phyloP scores from a whole-genome alignment of 2,888 invertebrate species.

The Ryuthela nishihirai region DNA sequence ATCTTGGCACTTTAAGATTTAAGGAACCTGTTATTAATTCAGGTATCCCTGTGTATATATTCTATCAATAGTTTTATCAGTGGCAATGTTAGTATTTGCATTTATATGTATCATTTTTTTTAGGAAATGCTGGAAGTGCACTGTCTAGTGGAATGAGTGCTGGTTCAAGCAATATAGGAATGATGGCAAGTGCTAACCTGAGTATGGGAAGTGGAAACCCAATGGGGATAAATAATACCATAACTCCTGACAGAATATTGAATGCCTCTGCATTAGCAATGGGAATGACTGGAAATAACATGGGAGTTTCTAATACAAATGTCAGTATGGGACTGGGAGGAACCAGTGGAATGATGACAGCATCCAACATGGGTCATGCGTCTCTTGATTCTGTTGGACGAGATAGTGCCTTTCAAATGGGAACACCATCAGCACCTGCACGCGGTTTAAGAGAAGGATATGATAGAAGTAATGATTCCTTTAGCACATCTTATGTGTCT shows the following conservation, averaged over 20 bases:
- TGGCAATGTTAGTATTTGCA: too few species aligned
- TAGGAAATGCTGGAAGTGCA: slow-evolving; percentile 41
- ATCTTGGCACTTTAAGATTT: too few species aligned
- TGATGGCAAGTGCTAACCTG: slow-evolving; percentile 18
- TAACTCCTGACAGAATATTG: slow-evolving; percentile 30
- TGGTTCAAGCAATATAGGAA: slow-evolving; percentile 37
- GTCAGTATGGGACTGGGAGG: slow-evolving; percentile 25
- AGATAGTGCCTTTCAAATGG: slow-evolving; percentile 16
- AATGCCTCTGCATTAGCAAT: slow-evolving; percentile 40
- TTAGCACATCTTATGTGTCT: slow-evolving; percentile 14
- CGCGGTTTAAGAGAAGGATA: slow-evolving; percentile 24
- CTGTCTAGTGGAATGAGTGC: slow-evolving; percentile 36
- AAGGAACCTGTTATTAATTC: too few species aligned
- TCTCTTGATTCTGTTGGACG: slow-evolving; percentile 21
- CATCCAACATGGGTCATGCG: slow-evolving; percentile 22
- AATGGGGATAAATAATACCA: slow-evolving; percentile 40
- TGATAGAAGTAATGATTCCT: slow-evolving; percentile 28
- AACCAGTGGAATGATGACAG: slow-evolving; percentile 25
- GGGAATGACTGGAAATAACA: slow-evolving; percentile 24
- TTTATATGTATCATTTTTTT: too few species aligned
- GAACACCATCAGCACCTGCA: slow-evolving; percentile 7
- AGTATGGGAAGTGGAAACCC: slow-evolving; percentile 40
- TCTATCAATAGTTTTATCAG: too few species aligned
- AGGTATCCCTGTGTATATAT: too few species aligned
- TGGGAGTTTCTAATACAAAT: slow-evolving; percentile 17